Evolutionary conservation across 2,888 invertebrate genomes (phyloP), one percentile per base, ranked within the genome.

Genomic region (Andrena camellia): DNA sequence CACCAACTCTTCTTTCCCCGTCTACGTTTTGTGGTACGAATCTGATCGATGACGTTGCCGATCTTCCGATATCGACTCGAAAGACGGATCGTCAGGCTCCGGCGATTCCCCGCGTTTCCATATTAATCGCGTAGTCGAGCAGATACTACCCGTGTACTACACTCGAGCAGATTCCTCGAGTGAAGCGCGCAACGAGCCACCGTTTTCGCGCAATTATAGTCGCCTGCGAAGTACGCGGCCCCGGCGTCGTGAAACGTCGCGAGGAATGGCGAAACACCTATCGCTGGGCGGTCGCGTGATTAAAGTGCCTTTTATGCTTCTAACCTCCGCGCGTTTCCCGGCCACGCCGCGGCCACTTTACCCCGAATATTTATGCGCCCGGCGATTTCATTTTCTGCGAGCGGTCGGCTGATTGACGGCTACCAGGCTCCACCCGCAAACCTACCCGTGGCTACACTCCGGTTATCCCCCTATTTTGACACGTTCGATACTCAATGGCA

Each of bases 31-130:
- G 78, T 64, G 77, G 59, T 63, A 75, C 73, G 78, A 84, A 81
- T 88, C 86, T 72, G 86, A 89, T 88, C 88, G 86, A 89, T 81
- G 86, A 80, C 72, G 77, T 73, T 84, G 83, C 82, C 85, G 86
- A 86, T 84, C 80, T 74, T 8, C 23, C 81, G 83, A 73, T 52
- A 70, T 59, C 71, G 48, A 29, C 1, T 13, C 48, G 26, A 33
- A 33, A 33, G 50, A 33, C 59, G 71, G 54, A 63, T 75, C 72
- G 71, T 76, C 76, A 59, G 68, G 69, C 42, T 63, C 31, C 67
- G 10, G 2, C 48, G 59, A 54, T 52, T 52, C 60, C 71, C 8
- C 3, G 8, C 23, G 23, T 29, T 77, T 68, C 0, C 48, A 17
- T 54, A 54, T 54, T 54, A 20, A 54, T 54, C 54, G 23, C n/a